A percentile compares a stretch with the other conserved stretches of the same genome.
Conservation (phyloP, 2,797 vertebrate species). For the Aldrovandia affinis region DNA sequence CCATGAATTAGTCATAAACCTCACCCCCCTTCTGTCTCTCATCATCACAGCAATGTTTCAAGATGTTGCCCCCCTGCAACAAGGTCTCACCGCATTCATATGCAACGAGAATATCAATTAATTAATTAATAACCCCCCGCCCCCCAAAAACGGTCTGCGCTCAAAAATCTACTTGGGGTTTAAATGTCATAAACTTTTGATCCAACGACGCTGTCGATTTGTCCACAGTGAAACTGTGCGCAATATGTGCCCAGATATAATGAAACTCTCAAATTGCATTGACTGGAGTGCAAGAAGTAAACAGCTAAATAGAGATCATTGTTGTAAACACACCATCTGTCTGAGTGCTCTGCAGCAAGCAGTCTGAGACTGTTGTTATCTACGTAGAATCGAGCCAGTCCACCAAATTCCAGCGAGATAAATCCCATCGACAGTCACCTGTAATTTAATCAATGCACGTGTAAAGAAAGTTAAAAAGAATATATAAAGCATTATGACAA, state of each 20-base stretch:
- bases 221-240: neutral
- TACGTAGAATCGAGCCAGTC: neutral
- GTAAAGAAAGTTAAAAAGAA: neutral
- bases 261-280: neutral
- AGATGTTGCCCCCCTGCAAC: slow-evolving; percentile 64
- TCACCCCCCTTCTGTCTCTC: slow-evolving; percentile 70
- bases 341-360: neutral
- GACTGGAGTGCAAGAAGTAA: slow-evolving; percentile 3
- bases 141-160: neutral
- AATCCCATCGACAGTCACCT: neutral
- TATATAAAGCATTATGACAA: neutral
- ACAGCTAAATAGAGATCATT: slow-evolving; percentile 16
- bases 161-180: neutral
- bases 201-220: neutral
- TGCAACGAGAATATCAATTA: slow-evolving; percentile 71
- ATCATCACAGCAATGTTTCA: slow-evolving; percentile 76
- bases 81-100: slow-evolving; percentile 62
- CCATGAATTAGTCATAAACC: slow-evolving; percentile 75
- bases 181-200: neutral
- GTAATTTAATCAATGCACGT: neutral
- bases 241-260: neutral
- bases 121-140: slow-evolving; percentile 54
- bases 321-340: slow-evolving; percentile 18
- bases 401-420: neutral
- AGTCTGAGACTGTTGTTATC: slow-evolving; percentile 2